Percentiles rank a stretch among this genome's conserved stretches.
These are phyloP conservation scores for Eueides isabella DNA, from an alignment of 1,140 invertebrate genomes.

Conservation along the genomic window DNA sequence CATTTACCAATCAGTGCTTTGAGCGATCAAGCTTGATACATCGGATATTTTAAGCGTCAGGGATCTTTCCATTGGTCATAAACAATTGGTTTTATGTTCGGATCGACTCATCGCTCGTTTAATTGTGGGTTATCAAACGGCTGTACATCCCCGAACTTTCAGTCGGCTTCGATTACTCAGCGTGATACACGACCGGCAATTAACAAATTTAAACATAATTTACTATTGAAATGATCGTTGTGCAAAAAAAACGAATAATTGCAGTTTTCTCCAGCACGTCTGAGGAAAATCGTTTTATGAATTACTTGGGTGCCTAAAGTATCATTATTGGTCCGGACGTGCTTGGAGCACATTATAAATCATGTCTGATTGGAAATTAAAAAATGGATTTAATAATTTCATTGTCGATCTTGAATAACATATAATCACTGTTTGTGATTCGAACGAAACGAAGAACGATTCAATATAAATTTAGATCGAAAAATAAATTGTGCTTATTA, in stretches of 20 bases:
- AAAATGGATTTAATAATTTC: slow-evolving; percentile 32
- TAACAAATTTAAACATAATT: slow-evolving; percentile 36
- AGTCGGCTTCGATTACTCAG: slow-evolving; percentile 35
- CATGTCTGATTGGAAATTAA: slow-evolving; percentile 31
- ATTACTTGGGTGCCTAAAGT: slow-evolving; percentile 30
- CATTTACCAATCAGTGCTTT: slow-evolving; percentile 27
- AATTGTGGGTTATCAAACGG: slow-evolving; percentile 41
- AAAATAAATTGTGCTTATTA: not conserved
- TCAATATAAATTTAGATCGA: not conserved
- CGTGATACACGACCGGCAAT: slow-evolving; percentile 37
- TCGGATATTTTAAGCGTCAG: slow-evolving; percentile 28
- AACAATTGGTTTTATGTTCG: slow-evolving; percentile 37
- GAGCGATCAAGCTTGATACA: slow-evolving; percentile 16
- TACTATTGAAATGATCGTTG: slow-evolving; percentile 36
- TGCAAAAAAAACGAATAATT: slow-evolving; percentile 28
- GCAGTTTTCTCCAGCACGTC: slow-evolving; percentile 23
- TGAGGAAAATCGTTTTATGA: slow-evolving; percentile 34
- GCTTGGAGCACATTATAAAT: slow-evolving; percentile 38
- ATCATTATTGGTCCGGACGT: slow-evolving; percentile 31
- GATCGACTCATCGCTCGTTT: slow-evolving; percentile 36
- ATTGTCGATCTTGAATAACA: slow-evolving; percentile 29
- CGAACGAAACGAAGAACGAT: not conserved
- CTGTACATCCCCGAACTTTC: slow-evolving; percentile 27
- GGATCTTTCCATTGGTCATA: slow-evolving; percentile 28
- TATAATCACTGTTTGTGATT: slow-evolving; percentile 16